Evolutionary conservation across 2,888 invertebrate species (phyloP).

Genomic region (Drosophila quinaria): DNA sequence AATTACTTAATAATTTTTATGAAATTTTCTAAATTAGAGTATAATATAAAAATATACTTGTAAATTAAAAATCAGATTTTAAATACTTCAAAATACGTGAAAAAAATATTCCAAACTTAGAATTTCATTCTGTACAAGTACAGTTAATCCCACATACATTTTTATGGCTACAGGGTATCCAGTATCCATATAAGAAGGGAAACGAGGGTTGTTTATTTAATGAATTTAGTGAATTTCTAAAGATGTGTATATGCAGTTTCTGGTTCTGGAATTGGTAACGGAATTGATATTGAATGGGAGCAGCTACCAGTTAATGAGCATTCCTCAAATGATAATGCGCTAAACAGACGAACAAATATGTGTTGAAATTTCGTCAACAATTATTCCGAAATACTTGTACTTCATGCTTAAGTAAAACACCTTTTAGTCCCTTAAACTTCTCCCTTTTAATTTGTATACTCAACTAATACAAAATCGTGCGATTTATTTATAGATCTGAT

Average conservation of each 20-base stretch:
- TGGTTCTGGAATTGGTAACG: constrained; percentile 6
- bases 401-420: constrained; percentile 8
- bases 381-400: constrained; percentile 7
- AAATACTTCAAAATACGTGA: not conserved
- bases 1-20: not conserved
- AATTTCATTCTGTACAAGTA: not conserved
- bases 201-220: constrained; percentile 29
- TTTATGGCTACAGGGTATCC: not conserved
- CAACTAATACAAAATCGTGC: not conserved
- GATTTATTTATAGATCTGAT: constrained; percentile 13
- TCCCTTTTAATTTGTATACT: not conserved
- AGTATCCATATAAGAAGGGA: too few species aligned
- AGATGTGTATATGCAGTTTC: constrained; percentile 3
- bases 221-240: constrained; percentile 15
- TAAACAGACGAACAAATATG: constrained; percentile 14
- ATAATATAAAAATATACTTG: not conserved
- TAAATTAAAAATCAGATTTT: not conserved
- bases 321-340: constrained; percentile 6
- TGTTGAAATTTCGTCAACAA: constrained; percentile 4
- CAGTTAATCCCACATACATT: not conserved
- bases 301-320: constrained; percentile 11
- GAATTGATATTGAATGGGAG: constrained; percentile 11
- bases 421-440: not conserved
- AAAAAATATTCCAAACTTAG: too few species aligned
- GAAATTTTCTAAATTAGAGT: not conserved